Evolutionary conservation across 2,797 vertebrate genomes (phyloP).

Genomic region (Syngnathus rostellatus): DNA sequence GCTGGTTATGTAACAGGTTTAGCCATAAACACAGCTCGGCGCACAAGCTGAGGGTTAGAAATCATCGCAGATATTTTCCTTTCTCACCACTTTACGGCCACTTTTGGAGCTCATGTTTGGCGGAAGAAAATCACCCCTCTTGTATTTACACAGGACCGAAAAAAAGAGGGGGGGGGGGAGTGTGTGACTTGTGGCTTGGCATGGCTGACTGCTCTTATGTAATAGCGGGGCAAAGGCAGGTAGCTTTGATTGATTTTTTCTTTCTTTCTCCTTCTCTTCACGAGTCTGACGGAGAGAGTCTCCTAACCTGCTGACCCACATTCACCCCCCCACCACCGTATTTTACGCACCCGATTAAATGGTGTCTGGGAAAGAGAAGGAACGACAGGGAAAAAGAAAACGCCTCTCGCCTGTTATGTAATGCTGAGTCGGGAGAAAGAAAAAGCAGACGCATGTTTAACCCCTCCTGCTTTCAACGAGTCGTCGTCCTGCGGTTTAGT

Average conservation of each 20-base stretch:
- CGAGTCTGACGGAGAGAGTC: slow-evolving; percentile 68
- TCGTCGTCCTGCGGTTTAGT: background rate
- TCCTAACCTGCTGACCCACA: slow-evolving; percentile 77
- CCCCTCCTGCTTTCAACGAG: slow-evolving; percentile 31
- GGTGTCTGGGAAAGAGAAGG: slow-evolving; percentile 60
- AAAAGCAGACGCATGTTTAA: slow-evolving; percentile 40
- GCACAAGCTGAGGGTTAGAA: slow-evolving; percentile 38
- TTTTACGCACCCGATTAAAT: slow-evolving; percentile 66
- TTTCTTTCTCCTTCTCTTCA: slow-evolving; percentile 6
- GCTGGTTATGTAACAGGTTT: slow-evolving; percentile 96
- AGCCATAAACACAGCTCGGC: slow-evolving; percentile 82
- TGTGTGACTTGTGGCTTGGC: slow-evolving; percentile 56
- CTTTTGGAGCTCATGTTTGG: slow-evolving; percentile 5
- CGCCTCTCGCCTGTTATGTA: slow-evolving; percentile 72
- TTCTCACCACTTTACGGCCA: background rate
- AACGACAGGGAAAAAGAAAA: slow-evolving; percentile 58
- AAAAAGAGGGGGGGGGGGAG: slow-evolving; percentile 2
- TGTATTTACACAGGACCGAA: slow-evolving; percentile 4
- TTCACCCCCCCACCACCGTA: slow-evolving; percentile 52
- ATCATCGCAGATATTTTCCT: slow-evolving; percentile 42
- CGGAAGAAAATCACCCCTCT: slow-evolving; percentile 4
- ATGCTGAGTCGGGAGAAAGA: slow-evolving; percentile 63
- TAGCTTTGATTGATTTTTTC: slow-evolving; percentile 58
- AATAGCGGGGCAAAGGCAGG: slow-evolving; percentile 62
- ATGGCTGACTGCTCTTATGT: slow-evolving; percentile 64